Conservation (phyloP, 2,113 vertebrate genomes). For the Corvus cornix region DNA sequence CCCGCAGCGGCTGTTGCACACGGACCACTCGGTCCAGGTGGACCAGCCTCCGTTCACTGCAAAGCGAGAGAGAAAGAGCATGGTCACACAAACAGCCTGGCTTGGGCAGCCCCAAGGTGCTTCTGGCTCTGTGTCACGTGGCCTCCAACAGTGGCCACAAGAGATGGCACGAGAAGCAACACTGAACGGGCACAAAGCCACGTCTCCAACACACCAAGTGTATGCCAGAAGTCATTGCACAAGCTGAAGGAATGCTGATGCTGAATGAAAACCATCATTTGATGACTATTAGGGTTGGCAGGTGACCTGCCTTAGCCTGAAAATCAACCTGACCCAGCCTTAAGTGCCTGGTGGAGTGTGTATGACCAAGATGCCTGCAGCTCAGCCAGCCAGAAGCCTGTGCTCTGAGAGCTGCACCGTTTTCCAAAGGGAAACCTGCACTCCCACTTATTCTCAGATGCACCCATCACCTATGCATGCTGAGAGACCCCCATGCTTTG, state of each 20-base stretch:
- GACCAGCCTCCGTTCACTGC: constrained; percentile 96
- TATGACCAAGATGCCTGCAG: not conserved
- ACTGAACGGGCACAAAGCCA: not conserved
- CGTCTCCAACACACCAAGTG: fast-evolving
- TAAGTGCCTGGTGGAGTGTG: not conserved
- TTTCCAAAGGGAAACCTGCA: not conserved
- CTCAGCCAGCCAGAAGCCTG: not conserved
- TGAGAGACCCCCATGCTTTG: not conserved
- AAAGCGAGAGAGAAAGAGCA: not conserved
- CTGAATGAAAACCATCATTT: not conserved
- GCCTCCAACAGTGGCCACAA: not conserved
- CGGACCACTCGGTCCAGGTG: constrained; percentile 94
- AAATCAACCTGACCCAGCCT: not conserved
- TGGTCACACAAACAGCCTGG: not conserved
- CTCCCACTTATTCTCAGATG: not conserved
- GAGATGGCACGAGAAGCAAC: not conserved
- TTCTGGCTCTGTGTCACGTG: not conserved
- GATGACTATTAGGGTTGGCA: not conserved
- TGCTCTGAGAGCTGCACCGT: not conserved
- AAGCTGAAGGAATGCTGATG: not conserved
- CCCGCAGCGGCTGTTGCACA: constrained; percentile 91
- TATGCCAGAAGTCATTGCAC: not conserved
- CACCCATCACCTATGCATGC: not conserved
- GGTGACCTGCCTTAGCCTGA: not conserved
- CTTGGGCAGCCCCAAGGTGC: fast-evolving